phyloP scores from a whole-genome alignment of 1,140 invertebrate species.

The Anadara kagoshimensis region DNA sequence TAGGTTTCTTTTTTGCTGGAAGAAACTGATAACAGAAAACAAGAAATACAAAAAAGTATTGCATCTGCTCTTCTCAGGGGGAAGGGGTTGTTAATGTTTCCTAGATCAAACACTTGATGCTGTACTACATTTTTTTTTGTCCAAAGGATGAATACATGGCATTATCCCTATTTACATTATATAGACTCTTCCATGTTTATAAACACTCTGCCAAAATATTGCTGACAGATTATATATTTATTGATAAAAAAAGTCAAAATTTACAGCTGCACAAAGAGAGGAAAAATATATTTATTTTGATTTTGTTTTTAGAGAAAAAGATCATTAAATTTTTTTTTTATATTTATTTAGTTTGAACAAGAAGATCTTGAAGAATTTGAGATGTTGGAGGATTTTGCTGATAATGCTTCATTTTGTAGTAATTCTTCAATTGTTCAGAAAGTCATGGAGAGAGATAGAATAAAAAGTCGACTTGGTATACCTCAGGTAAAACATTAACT shows the following conservation, averaged over 20 bases:
- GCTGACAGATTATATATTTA: too few species aligned
- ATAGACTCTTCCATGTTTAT: too few species aligned
- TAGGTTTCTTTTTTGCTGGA: too few species aligned
- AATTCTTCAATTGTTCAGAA: conserved; percentile 65
- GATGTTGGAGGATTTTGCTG: conserved; percentile 70
- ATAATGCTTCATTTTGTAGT: conserved; percentile 71
- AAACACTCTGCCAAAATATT: too few species aligned
- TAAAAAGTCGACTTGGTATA: neutral
- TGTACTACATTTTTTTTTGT: too few species aligned
- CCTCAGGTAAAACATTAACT: neutral
- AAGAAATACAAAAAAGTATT: too few species aligned
- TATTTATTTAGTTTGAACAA: conserved; percentile 51
- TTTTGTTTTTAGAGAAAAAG: neutral
- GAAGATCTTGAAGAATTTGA: conserved; percentile 73
- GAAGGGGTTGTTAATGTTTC: too few species aligned
- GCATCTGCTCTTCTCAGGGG: too few species aligned
- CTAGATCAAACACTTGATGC: too few species aligned
- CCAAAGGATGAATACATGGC: too few species aligned
- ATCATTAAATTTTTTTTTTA: neutral
- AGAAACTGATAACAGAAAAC: too few species aligned
- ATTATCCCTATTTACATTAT: too few species aligned
- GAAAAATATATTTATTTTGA: neutral
- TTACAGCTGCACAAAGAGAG: neutral
- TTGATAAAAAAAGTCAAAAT: neutral
- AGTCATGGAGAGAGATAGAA: conserved; percentile 44